phyloP scores from a whole-genome alignment of 37 sponge, comb jelly and placozoan genomes.

The Sycon ciliatum region DNA sequence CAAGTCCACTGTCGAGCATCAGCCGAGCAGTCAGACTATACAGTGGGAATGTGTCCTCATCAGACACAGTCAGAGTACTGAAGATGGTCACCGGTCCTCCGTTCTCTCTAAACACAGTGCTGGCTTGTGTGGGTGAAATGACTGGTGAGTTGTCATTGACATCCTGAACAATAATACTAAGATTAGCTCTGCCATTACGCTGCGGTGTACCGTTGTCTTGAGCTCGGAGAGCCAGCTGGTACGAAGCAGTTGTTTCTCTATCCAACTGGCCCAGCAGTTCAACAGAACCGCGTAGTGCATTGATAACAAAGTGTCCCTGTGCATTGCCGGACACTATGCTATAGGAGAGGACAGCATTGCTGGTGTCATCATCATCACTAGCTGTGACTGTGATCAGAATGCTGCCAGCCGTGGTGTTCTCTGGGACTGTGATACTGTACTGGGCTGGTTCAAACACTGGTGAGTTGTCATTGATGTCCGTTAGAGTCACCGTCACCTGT shows the following conservation, averaged over 20 bases:
- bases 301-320: constrained; percentile 36
- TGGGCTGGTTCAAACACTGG: constrained; percentile 46
- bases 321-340: constrained; percentile 31
- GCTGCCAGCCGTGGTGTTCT: not conserved
- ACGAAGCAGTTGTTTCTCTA: constrained; percentile 10
- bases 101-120: no score
- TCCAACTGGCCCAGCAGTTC: not conserved
- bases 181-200: not conserved
- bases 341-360: constrained; percentile 28
- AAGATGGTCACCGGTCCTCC: no score
- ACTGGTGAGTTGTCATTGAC: constrained; percentile 2
- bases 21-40: no score
- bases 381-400: constrained; percentile 18
- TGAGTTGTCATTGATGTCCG: constrained; percentile 42
- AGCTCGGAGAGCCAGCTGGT: constrained; percentile 13
- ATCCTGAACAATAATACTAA: constrained; percentile 1
- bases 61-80: no score
- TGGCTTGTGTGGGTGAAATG: not conserved
- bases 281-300: constrained; percentile 39
- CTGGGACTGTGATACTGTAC: constrained; percentile 23
- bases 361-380: constrained; percentile 26
- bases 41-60: no score
- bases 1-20: no score
- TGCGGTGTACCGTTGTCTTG: constrained; percentile 14
- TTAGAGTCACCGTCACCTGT: not conserved